Base-by-base conservation (phyloP, 2,797 vertebrate species). In the Chromobotia macracanthus region DNA sequence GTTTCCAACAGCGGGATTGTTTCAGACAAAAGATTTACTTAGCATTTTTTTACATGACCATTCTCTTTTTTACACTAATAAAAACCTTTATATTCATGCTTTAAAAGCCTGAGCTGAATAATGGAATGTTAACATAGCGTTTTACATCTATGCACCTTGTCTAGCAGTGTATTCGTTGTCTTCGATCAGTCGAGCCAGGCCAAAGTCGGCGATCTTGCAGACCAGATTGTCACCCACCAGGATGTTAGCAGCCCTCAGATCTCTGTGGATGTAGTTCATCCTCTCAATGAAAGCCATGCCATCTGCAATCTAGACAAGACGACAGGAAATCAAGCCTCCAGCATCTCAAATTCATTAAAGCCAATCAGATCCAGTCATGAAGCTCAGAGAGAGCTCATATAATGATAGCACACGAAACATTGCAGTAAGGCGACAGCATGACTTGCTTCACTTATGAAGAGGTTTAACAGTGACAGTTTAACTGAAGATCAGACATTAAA, bases 201-300 rank as follows among this genome's bases (percentile, higher is more conserved):
- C 97, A 69, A 99, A 99, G 89, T 99, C 97, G 11, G 97, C 97
- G 80, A 99, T 98, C 93, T 99, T 99, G 84, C 97, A 99, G 79
- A 97, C 96, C 86, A 98, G 94, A 92, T 97, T 99, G 87, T 99
- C 97, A 66, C 95, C 96, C 84, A 99, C 97, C 88, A 99, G 94
- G 84, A 99, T 99, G 91, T 99, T 99, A 88, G 97, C 97, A 79
- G 97, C 97, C 84, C 97, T 95, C 88, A 99, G 95, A 89, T 99
- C 97, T 91, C 97, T 92, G 89, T 99, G 97, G 90, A 98, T 98
- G 91, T 99, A 99, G 92, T 99, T 98, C 97, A 98, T 99, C 91
- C 97, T 95, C 94, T 99, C 97, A 79, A 99, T 99, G 91, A 97
- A 98, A 70, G 97, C 97, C 97, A 99, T 99, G 72, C 97, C 97